phyloP scores from a whole-genome alignment of 1,140 invertebrate genomes.

The Marisa cornuarietis region DNA sequence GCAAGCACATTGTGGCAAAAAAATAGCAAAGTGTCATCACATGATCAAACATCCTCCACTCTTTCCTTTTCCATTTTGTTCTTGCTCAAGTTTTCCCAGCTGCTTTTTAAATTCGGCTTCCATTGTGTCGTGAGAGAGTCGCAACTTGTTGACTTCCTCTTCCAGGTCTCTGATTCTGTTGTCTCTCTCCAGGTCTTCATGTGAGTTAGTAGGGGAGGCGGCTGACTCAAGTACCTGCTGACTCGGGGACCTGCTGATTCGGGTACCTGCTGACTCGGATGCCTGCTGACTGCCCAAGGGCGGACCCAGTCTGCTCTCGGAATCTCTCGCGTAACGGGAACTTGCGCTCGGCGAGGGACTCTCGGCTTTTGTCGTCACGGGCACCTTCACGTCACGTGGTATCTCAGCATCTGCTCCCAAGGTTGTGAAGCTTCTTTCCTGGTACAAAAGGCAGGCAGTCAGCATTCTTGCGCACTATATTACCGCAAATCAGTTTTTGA shows the following conservation, averaged over 20 bases:
- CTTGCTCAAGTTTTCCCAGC: constrained; percentile 11
- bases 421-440: too few relatives aligned
- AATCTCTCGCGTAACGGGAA: too few relatives aligned
- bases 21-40: not conserved
- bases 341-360: too few relatives aligned
- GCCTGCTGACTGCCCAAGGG: not conserved
- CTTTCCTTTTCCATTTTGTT: not conserved
- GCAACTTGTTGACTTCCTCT: not conserved
- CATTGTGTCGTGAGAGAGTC: not conserved
- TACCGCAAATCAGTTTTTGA: too few relatives aligned
- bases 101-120: constrained; percentile 7
- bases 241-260: not conserved
- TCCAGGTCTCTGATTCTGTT: constrained; percentile 1
- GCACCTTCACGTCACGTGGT: too few relatives aligned
- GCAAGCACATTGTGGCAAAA: too few relatives aligned
- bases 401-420: too few relatives aligned
- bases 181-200: not conserved
- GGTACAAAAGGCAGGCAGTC: too few relatives aligned
- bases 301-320: too few relatives aligned
- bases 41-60: not conserved
- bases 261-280: not conserved
- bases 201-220: not conserved
- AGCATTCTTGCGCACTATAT: too few relatives aligned
- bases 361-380: too few relatives aligned
- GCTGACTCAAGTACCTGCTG: not conserved